Percentiles rank a stretch among this genome's conserved stretches.
Evolutionary conservation across 2,113 vertebrate species (phyloP).

Genomic region (Brachypteracias leptosomus): DNA sequence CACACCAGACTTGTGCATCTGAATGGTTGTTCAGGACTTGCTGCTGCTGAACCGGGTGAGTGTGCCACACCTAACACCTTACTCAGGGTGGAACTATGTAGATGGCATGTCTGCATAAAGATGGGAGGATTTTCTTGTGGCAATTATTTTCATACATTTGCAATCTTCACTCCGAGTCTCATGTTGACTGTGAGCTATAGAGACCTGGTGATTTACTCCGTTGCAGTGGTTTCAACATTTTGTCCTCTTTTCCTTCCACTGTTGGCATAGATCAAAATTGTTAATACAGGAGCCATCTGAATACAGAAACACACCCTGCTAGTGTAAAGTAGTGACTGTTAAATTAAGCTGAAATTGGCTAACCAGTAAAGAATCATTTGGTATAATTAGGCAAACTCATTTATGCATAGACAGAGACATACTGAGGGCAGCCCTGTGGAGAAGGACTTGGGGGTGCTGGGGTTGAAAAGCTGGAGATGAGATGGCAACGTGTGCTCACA

Average conservation of each 20-base stretch:
- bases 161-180: background rate
- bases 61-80: background rate
- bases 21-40: background rate
- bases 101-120: background rate
- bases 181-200: background rate
- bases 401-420: background rate
- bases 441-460: background rate
- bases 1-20: background rate
- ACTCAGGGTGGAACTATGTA: background rate
- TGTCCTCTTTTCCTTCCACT: background rate
- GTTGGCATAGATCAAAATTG: background rate
- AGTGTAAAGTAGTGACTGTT: background rate
- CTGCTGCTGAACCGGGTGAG: background rate
- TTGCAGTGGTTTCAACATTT: background rate
- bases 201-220: background rate
- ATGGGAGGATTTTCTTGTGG: background rate
- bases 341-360: background rate
- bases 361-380: background rate
- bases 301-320: background rate
- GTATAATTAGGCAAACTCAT: background rate
- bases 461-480: background rate
- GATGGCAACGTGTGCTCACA: no score
- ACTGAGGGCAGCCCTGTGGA: background rate
- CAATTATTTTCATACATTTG: background rate
- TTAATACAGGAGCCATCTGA: background rate